Percentiles rank a stretch among this genome's conserved stretches.
phyloP scores from a whole-genome alignment of 2,797 vertebrate species.

The Acanthiza pusilla region DNA sequence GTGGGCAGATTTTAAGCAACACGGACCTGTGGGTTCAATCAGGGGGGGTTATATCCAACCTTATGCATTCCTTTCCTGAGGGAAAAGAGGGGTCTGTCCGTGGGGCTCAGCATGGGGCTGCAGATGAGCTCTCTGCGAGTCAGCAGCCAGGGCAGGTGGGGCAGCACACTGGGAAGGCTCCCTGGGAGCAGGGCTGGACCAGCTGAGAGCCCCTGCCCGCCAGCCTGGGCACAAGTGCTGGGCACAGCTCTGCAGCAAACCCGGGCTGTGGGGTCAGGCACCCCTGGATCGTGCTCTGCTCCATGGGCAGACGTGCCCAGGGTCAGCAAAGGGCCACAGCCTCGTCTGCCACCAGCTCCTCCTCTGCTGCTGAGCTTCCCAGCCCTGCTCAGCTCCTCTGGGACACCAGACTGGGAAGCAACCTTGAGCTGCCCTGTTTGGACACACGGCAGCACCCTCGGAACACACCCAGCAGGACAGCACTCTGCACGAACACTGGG shows the following conservation, averaged over 20 bases:
- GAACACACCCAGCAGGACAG: background rate
- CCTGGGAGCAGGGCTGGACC: background rate
- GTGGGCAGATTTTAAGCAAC: background rate
- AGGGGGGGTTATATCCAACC: fast-evolving
- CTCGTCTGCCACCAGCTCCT: background rate
- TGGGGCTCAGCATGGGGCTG: background rate
- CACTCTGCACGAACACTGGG: fast-evolving
- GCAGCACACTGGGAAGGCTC: background rate
- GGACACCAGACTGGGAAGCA: background rate
- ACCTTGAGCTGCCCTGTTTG: background rate
- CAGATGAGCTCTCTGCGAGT: background rate
- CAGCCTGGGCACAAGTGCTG: background rate
- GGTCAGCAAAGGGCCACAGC: background rate
- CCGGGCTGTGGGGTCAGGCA: background rate
- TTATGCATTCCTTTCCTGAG: background rate
- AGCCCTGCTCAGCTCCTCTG: background rate
- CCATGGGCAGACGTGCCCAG: background rate
- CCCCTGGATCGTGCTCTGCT: background rate
- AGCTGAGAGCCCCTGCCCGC: background rate
- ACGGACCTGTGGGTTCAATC: background rate
- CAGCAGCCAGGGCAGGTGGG: fast-evolving
- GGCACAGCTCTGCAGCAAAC: background rate
- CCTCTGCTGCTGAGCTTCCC: background rate
- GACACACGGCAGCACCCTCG: background rate
- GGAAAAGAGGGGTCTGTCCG: background rate